Percentiles rank a stretch among this genome's conserved stretches.
phyloP scores from a whole-genome alignment of 2,113 vertebrate species.

The Thalassarche chlororhynchos region DNA sequence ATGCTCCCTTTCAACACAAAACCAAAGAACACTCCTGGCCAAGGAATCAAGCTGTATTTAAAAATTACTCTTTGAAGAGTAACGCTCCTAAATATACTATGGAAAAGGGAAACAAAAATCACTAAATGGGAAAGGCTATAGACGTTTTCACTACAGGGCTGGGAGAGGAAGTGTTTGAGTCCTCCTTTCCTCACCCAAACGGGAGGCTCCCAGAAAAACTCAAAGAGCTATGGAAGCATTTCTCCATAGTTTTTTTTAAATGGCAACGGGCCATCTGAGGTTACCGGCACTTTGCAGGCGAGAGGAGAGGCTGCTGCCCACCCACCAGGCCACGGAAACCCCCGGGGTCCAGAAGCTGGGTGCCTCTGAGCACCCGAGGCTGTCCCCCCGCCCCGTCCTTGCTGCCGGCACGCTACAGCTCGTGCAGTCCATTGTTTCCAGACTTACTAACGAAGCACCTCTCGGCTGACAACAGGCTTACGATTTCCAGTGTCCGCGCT shows the following conservation, averaged over 20 bases:
- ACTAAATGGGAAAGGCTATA: fast-evolving
- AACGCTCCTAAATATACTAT: fast-evolving
- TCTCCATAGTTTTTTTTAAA: background rate
- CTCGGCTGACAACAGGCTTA: background rate
- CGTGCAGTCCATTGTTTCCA: fast-evolving
- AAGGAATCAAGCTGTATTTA: background rate
- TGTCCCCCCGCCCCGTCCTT: background rate
- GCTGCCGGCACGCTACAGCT: background rate
- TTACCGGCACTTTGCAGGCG: fast-evolving
- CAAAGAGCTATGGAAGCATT: background rate
- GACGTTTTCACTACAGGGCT: fast-evolving
- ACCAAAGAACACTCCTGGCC: background rate
- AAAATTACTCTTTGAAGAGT: background rate
- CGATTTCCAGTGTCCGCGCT: background rate
- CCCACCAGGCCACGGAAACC: background rate
- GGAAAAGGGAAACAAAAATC: background rate
- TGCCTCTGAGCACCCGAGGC: too few relatives aligned
- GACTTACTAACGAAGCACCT: background rate
- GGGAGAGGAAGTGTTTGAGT: background rate
- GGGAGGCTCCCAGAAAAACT: background rate
- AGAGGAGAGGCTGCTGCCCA: background rate
- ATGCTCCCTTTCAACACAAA: background rate
- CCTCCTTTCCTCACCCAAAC: background rate
- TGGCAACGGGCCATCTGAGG: fast-evolving
- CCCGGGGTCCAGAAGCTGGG: background rate